Conservation (phyloP, 2,888 invertebrate species). For the Coelopa pilipes region DNA sequence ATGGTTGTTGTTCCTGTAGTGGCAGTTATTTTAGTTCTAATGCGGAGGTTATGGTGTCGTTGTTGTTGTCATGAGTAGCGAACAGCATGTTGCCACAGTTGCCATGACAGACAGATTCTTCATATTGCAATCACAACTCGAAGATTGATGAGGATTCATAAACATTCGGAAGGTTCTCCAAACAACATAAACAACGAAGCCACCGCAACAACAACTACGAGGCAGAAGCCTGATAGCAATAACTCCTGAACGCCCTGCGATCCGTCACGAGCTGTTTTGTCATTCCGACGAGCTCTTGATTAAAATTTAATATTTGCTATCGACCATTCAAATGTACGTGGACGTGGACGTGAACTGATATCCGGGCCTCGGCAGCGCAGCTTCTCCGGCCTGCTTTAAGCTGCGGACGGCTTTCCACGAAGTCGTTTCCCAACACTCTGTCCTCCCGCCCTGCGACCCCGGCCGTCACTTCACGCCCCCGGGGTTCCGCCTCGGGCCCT, state of each 20-base stretch:
- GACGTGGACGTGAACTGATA: not conserved
- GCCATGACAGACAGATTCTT: not conserved
- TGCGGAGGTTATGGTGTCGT: slow-evolving; percentile 10
- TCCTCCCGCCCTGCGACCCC: not conserved
- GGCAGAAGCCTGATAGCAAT: too few relatives aligned
- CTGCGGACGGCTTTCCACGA: not conserved
- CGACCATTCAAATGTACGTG: not conserved
- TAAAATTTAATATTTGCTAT: not conserved
- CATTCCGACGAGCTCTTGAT: not conserved
- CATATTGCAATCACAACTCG: not conserved
- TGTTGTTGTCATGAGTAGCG: slow-evolving; percentile 16
- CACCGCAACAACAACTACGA: too few relatives aligned
- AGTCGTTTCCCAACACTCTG: not conserved
- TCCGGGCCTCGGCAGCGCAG: not conserved
- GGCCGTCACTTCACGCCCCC: not conserved
- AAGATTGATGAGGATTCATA: slow-evolving; percentile 27
- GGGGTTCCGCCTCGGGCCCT: slow-evolving; percentile 1
- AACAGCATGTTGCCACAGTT: not conserved
- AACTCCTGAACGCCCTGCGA: too few relatives aligned
- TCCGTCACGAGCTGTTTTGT: not conserved
- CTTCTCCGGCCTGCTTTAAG: not conserved
- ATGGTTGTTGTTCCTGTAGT: slow-evolving; percentile 41
- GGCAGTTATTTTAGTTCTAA: slow-evolving; percentile 1
- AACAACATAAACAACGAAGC: not conserved
- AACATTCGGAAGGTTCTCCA: slow-evolving; percentile 15